These are phyloP conservation scores for Gobiocypris rarus DNA, from an alignment of 2,113 vertebrate species.

Conservation along the genomic window DNA sequence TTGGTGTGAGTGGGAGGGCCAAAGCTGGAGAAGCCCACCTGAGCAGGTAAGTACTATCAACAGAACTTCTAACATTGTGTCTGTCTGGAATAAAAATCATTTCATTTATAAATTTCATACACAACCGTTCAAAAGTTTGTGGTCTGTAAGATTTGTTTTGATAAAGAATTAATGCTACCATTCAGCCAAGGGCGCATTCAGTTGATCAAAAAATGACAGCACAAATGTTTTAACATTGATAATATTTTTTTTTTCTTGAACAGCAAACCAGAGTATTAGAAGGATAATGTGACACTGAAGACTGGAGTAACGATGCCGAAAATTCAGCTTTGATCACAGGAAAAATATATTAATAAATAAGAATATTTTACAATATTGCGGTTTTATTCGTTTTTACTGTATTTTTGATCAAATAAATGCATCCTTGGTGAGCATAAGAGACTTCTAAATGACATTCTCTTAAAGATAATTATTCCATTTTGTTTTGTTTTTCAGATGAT, in stretches of 20 bases:
- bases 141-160: no score
- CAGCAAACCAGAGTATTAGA: not conserved
- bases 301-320: not conserved
- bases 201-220: not conserved
- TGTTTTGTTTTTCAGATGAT: slow-evolving; percentile 21
- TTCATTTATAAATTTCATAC: not conserved
- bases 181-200: not conserved
- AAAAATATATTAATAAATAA: not conserved
- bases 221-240: not conserved
- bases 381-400: not conserved
- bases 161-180: no score
- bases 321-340: not conserved
- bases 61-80: not conserved
- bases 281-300: not conserved
- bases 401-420: not conserved
- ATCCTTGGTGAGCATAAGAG: not conserved
- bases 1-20: slow-evolving; percentile 67
- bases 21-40: slow-evolving; percentile 82
- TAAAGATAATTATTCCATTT: not conserved
- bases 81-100: no score
- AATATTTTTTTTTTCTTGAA: not conserved
- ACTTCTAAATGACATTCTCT: not conserved
- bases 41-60: slow-evolving; percentile 78
- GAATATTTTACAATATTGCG: not conserved
- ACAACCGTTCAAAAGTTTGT: not conserved